Percentiles rank a stretch among this genome's conserved stretches.
Evolutionary conservation across 2,888 invertebrate genomes (phyloP).

Genomic region (Arctia plantaginis): DNA sequence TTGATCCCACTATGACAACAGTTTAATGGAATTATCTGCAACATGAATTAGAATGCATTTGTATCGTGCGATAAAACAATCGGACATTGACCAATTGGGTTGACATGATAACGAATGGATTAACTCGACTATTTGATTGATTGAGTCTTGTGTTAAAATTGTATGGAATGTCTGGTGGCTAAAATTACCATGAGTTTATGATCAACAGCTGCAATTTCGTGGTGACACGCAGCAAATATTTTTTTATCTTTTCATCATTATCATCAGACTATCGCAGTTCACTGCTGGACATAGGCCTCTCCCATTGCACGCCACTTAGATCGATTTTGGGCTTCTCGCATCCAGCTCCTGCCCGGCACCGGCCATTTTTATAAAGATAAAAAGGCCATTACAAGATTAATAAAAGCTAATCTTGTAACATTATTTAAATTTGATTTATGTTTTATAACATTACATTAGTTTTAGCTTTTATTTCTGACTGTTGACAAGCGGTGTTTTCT

Average conservation of each 20-base stretch:
- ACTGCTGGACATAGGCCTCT: too few species aligned
- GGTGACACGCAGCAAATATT: not conserved
- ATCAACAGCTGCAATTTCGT: not conserved
- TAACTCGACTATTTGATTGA: conserved; percentile 62
- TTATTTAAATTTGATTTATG: not conserved
- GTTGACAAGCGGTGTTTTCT: not conserved
- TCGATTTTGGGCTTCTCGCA: too few species aligned
- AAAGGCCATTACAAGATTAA: too few species aligned
- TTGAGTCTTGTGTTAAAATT: conserved; percentile 53
- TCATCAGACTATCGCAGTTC: too few species aligned
- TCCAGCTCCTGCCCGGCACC: too few species aligned
- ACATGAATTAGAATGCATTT: conserved; percentile 1
- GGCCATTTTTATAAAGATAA: too few species aligned
- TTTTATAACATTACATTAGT: not conserved
- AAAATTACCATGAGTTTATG: conserved; percentile 30
- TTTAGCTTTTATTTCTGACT: not conserved
- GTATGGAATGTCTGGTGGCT: conserved; percentile 29
- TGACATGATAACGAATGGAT: conserved; percentile 64
- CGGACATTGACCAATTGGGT: conserved; percentile 63
- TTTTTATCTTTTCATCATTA: not conserved
- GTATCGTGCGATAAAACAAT: conserved; percentile 36
- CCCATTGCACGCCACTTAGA: too few species aligned
- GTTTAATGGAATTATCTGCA: not conserved
- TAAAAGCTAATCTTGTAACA: not conserved
- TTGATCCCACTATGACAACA: not conserved